Percentiles rank a stretch among this genome's conserved stretches.
Conservation (phyloP, 2,888 invertebrate species). For the Hydrotaea cyrtoneurina region DNA sequence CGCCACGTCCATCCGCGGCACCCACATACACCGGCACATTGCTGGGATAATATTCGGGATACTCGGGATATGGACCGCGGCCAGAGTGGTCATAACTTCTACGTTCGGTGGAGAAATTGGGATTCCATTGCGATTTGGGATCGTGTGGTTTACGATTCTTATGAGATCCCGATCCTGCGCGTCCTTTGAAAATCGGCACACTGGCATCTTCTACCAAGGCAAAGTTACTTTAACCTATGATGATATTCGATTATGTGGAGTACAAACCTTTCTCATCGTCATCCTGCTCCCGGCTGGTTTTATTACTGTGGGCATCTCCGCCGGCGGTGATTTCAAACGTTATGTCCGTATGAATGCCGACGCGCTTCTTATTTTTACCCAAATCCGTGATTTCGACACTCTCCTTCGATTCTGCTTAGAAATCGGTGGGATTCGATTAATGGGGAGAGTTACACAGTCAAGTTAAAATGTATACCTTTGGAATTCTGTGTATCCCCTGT, state of each 20-base stretch:
- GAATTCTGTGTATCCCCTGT: constrained; percentile 79
- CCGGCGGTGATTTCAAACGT: constrained; percentile 80
- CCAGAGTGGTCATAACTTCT: constrained; percentile 68
- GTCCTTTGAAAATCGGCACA: constrained; percentile 80
- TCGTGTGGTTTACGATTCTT: constrained; percentile 76
- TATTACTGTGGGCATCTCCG: constrained; percentile 75
- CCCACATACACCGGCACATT: constrained; percentile 75
- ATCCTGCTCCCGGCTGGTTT: constrained; percentile 76
- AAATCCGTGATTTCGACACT: constrained; percentile 80
- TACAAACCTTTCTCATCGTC: constrained; percentile 75
- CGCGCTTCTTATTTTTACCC: constrained; percentile 79
- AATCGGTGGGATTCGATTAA: not conserved
- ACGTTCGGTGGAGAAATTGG: constrained; percentile 75
- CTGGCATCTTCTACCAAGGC: constrained; percentile 78
- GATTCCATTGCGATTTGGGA: constrained; percentile 78
- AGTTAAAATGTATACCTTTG: constrained; percentile 78
- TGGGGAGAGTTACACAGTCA: too few species aligned
- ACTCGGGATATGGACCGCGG: constrained; percentile 62
- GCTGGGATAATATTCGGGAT: constrained; percentile 75
- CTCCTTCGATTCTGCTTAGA: constrained; percentile 77
- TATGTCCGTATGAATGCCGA: constrained; percentile 81
- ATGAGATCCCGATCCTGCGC: constrained; percentile 71
- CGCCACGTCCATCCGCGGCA: constrained; percentile 68
- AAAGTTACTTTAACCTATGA: not conserved
- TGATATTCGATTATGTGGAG: not conserved